phyloP scores from a whole-genome alignment of 2,113 vertebrate species.

The Polyodon spathula region DNA sequence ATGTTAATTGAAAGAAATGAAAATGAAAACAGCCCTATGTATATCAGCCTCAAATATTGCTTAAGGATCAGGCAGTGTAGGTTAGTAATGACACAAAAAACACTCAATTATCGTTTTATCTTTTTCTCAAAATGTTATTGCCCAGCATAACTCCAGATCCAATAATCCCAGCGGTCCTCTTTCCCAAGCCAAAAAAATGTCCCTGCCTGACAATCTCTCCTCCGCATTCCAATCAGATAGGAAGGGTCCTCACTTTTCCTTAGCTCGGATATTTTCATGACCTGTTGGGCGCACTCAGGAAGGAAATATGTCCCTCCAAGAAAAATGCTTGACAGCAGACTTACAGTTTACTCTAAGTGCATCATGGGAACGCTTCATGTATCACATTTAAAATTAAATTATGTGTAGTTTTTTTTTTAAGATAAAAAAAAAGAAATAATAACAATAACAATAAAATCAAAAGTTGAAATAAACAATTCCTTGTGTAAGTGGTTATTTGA shows the following conservation, averaged over 20 bases:
- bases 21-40: neutral
- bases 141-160: neutral
- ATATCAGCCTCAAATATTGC: neutral
- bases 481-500: no score
- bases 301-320: slow-evolving; percentile 44
- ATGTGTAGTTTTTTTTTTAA: no score
- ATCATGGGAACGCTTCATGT: slow-evolving; percentile 19
- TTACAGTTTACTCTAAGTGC: slow-evolving; percentile 18
- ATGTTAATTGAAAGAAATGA: neutral
- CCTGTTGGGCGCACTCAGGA: slow-evolving; percentile 39
- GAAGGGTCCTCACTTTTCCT: neutral
- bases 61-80: neutral
- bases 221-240: neutral
- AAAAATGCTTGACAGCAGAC: slow-evolving; percentile 42
- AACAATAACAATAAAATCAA: no score
- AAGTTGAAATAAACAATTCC: no score
- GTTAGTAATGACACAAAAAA: neutral
- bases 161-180: neutral
- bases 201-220: neutral
- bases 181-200: neutral
- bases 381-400: slow-evolving; percentile 7
- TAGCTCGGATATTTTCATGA: slow-evolving; percentile 38
- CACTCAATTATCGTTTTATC: neutral
- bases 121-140: neutral
- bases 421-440: no score